These are phyloP conservation scores for Caenorhabditis macrosperma DNA, from an alignment of 2,888 invertebrate species.

Conservation along the genomic window DNA sequence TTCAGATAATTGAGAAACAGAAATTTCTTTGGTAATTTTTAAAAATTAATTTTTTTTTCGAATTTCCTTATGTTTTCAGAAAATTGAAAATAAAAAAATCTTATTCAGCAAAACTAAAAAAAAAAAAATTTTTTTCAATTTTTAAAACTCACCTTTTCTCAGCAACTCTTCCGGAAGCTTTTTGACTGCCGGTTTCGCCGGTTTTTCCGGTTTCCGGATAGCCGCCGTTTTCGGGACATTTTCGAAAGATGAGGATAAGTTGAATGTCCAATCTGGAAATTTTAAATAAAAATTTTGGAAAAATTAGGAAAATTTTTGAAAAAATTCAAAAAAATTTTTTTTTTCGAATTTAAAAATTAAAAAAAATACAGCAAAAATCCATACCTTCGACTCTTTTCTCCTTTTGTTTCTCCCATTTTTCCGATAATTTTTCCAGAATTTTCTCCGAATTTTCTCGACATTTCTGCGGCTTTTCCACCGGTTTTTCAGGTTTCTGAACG, in stretches of 20 bases:
- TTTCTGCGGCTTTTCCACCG: neutral
- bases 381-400: neutral
- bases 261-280: conserved; percentile 14
- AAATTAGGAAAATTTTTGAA: too few relatives aligned
- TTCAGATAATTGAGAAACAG: too few relatives aligned
- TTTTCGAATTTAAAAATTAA: too few relatives aligned
- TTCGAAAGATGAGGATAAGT: neutral
- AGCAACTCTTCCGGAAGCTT: neutral
- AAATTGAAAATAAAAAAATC: too few relatives aligned
- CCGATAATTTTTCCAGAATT: neutral
- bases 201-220: neutral
- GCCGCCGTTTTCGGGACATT: neutral
- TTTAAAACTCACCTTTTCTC: neutral
- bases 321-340: too few relatives aligned
- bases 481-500: neutral
- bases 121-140: neutral
- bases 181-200: neutral
- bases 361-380: neutral
- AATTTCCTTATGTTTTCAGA: too few relatives aligned
- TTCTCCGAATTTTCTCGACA: neutral
- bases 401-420: neutral
- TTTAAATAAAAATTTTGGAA: too few relatives aligned
- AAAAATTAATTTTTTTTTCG: neutral
- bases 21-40: neutral
- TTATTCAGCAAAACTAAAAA: neutral